Base-by-base conservation (phyloP, 2,888 invertebrate genomes). In the Agrotis ipsilon region DNA sequence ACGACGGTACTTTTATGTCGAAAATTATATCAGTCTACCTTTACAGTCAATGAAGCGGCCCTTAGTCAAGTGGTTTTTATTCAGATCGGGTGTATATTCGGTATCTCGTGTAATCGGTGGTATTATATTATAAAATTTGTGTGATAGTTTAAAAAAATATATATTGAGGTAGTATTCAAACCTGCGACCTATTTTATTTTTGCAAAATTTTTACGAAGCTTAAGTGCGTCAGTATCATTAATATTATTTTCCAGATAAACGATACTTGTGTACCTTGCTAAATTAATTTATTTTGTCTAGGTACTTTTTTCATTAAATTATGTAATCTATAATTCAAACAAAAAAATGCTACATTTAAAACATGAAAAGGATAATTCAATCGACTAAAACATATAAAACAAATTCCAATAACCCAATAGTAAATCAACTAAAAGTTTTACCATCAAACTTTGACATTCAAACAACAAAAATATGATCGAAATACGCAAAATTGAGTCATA, bases 401-500 rank as follows among this genome's bases (percentile, higher is more conserved):
- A 58, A 77, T 21, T 27, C 0, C 45, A 60, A 49, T 16, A 49
- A 49, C n/a, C 5, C 3, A 6, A 60, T 32, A n/a, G 0, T 48
- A 48, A 48, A 59, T 32, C 19, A 39, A 39, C 0, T 24, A n/a
- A 48, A 60, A 54, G 18, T 55, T 45, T 24, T 14, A 3, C 19
- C 1, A n/a, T 46, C 18, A 24, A 57, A 78, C 57, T 48, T 61
- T 43, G 45, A 24, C n/a, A 60, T 45, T 49, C 1, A n/a, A 45
- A 46, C 21, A 55, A 73, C 27, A 16, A 21, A 51, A 59, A 21
- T 55, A 51, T 55, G 3, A 72, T 49, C 52, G 2, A 11, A 49
- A 21, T 46, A 43, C n/a, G 14, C 39, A 18, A 55, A 46, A 65
- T 59, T 59, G 24, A 60, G 39, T 61, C 39, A 60, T 46, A 49